Evolutionary conservation across 1,140 invertebrate genomes (phyloP).

Genomic region (Ruditapes philippinarum): DNA sequence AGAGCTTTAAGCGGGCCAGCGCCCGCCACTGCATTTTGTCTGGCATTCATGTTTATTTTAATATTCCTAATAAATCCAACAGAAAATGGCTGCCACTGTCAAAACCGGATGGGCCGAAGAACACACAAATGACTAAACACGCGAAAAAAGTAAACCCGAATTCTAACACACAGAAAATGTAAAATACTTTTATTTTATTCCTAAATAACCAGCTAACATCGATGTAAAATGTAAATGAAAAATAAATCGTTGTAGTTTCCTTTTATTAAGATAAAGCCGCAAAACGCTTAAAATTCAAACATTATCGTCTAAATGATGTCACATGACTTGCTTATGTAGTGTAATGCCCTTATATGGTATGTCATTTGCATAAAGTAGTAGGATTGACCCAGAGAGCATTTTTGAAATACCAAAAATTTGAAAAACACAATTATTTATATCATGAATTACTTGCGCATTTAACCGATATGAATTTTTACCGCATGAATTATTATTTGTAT

Average conservation of each 20-base stretch:
- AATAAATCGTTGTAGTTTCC: neutral
- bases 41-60: constrained; percentile 24
- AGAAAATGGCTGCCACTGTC: constrained; percentile 51
- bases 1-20: constrained; percentile 88
- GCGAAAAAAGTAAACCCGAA: constrained; percentile 49
- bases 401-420: constrained; percentile 26
- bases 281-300: neutral
- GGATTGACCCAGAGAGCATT: constrained; percentile 44
- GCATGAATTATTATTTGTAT: too few species aligned
- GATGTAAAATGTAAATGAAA: too few species aligned
- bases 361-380: constrained; percentile 32
- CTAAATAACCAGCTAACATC: too few species aligned
- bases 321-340: neutral
- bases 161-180: neutral
- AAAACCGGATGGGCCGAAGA: constrained; percentile 53
- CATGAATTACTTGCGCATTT: too few species aligned
- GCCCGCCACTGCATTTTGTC: constrained; percentile 40
- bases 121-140: neutral
- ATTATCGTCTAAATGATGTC: neutral
- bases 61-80: constrained; percentile 24
- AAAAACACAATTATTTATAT: too few species aligned
- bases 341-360: constrained; percentile 43
- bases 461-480: too few species aligned
- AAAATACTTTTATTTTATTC: too few species aligned
- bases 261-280: neutral